Evolutionary conservation across 2,888 invertebrate species (phyloP).

Genomic region (Apodemia mormo): DNA sequence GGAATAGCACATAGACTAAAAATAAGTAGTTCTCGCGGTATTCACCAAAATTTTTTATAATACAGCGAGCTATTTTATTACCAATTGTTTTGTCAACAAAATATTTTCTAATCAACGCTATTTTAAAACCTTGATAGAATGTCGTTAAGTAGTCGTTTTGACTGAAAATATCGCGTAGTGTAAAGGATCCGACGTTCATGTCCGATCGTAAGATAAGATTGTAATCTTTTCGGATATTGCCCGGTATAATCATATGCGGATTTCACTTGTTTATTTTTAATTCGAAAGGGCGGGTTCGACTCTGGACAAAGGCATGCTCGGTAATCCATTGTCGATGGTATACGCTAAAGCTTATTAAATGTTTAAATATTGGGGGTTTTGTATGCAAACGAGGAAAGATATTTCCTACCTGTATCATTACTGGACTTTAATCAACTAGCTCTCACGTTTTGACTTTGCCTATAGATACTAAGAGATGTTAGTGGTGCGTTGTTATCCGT

Average conservation of each 20-base stretch:
- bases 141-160: too few relatives aligned
- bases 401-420: slow-evolving; percentile 16
- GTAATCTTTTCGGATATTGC: slow-evolving; percentile 80
- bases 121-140: too few relatives aligned
- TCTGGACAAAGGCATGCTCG: slow-evolving; percentile 50
- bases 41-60: too few relatives aligned
- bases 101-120: too few relatives aligned
- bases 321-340: slow-evolving; percentile 47
- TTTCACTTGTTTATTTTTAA: slow-evolving; percentile 51
- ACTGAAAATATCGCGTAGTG: too few relatives aligned
- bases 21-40: too few relatives aligned
- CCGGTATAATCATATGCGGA: slow-evolving; percentile 78
- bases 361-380: slow-evolving; percentile 17
- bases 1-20: too few relatives aligned
- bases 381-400: slow-evolving; percentile 9
- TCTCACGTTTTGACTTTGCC: neutral
- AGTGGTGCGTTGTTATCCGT: too few relatives aligned
- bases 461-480: too few relatives aligned
- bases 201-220: slow-evolving; percentile 76
- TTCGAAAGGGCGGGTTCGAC: slow-evolving; percentile 55
- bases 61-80: too few relatives aligned
- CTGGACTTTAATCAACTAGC: slow-evolving; percentile 1
- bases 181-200: slow-evolving; percentile 53
- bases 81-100: too few relatives aligned
- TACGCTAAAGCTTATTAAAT: slow-evolving; percentile 6